Conservation (phyloP, 2,797 vertebrate genomes). For the Eulemur mongoz region DNA sequence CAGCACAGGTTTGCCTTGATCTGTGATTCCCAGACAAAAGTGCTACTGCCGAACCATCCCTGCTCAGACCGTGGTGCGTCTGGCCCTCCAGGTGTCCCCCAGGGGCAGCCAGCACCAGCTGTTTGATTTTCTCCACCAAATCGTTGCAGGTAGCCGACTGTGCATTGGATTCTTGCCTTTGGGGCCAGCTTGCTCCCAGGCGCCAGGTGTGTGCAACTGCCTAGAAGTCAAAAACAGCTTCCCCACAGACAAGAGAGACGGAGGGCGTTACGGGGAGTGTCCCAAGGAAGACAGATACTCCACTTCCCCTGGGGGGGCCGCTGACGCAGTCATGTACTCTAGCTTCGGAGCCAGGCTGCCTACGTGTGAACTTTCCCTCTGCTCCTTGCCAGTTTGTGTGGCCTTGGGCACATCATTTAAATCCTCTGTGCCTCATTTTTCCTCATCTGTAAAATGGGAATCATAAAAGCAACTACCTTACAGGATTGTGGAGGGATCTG, state of each 20-base stretch:
- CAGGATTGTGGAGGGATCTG: background rate
- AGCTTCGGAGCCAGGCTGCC: background rate
- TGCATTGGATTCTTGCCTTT: background rate
- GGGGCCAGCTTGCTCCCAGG: background rate
- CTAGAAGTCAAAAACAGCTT: background rate
- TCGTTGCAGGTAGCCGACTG: rapidly evolving
- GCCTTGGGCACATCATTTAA: rapidly evolving
- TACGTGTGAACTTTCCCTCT: background rate
- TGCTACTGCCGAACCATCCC: too few relatives aligned
- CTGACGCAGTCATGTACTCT: background rate
- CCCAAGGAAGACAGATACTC: background rate
- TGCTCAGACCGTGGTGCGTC: too few relatives aligned
- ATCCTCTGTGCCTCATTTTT: background rate
- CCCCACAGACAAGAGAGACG: background rate
- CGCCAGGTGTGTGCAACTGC: background rate
- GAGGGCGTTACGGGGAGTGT: too few relatives aligned
- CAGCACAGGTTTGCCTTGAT: background rate
- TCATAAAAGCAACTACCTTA: background rate
- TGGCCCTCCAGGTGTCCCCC: background rate
- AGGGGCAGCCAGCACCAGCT: background rate
- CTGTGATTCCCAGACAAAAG: background rate
- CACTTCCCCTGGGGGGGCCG: rapidly evolving
- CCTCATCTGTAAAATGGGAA: background rate
- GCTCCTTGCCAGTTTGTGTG: background rate
- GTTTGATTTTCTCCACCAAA: background rate